Conservation (phyloP, 2,797 vertebrate genomes). For the Clarias platycephalus region DNA sequence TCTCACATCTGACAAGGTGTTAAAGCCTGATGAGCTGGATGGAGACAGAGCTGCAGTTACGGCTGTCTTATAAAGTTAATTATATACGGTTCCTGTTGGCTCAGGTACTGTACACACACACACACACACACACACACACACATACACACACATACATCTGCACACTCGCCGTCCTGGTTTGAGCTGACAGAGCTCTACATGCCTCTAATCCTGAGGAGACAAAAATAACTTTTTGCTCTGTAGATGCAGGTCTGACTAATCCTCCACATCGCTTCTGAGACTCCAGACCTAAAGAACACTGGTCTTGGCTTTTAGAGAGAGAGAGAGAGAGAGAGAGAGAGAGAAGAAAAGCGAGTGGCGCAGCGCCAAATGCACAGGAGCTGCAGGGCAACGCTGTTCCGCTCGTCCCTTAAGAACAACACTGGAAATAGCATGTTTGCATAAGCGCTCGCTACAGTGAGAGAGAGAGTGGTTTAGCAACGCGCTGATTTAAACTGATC, state of each 20-base stretch:
- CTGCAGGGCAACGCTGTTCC: constrained; percentile 10
- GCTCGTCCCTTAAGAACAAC: neutral
- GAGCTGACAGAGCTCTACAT: constrained; percentile 28
- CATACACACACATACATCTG: neutral
- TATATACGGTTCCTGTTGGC: constrained; percentile 33
- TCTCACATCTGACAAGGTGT: constrained; percentile 37
- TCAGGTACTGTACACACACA: constrained; percentile 23
- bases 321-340: neutral
- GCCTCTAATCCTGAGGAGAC: constrained; percentile 19
- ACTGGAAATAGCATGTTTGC: constrained; percentile 25
- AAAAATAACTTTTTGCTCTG: constrained; percentile 19
- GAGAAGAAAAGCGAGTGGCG: constrained; percentile 20
- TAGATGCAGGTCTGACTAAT: constrained; percentile 29
- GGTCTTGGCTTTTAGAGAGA: neutral
- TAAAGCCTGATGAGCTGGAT: constrained; percentile 38
- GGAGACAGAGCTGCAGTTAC: constrained; percentile 26
- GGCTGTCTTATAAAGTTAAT: constrained; percentile 46
- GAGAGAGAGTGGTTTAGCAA: neutral
- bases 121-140: too few relatives aligned
- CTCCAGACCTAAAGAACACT: constrained; percentile 7
- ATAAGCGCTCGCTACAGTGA: neutral
- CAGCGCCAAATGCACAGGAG: constrained; percentile 24
- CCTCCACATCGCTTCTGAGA: constrained; percentile 14
- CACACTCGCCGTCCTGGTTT: constrained; percentile 24
- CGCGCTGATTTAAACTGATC: neutral